Evolutionary conservation across 2,113 vertebrate genomes (phyloP).

Genomic region (Glaucidium brasilianum): DNA sequence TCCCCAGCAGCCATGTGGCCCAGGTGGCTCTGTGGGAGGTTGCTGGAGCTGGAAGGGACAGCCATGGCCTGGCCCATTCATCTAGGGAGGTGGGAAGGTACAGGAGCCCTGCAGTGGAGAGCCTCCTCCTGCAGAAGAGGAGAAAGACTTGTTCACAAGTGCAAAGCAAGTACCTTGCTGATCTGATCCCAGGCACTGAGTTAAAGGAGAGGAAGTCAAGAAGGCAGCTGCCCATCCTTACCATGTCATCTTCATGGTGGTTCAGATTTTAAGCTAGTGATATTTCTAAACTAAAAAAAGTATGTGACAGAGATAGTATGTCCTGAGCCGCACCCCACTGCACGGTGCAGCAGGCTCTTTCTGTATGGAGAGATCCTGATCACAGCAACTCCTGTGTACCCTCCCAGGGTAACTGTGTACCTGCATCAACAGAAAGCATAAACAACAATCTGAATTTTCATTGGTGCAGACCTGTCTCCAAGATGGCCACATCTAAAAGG

Average conservation of each 20-base stretch:
- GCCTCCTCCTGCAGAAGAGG: background rate
- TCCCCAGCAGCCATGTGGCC: fast-evolving
- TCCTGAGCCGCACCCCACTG: background rate
- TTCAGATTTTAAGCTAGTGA: background rate
- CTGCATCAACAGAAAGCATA: background rate
- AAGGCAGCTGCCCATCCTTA: background rate
- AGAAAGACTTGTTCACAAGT: background rate
- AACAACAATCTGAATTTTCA: background rate
- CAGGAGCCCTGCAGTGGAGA: background rate
- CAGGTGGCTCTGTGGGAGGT: background rate
- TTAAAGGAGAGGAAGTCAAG: background rate
- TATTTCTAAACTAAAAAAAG: background rate
- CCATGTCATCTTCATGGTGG: background rate
- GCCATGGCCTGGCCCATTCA: background rate
- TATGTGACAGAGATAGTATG: background rate
- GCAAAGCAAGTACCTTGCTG: background rate
- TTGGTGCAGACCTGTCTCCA: fast-evolving
- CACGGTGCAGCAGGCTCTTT: background rate
- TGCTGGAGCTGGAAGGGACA: background rate
- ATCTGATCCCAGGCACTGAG: background rate
- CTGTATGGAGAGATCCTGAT: background rate
- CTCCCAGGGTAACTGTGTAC: background rate
- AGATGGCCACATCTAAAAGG: background rate
- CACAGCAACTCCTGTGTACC: background rate
- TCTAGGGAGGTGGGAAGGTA: background rate